phyloP scores from a whole-genome alignment of 1,140 invertebrate genomes.

The Rhopalosiphum padi region DNA sequence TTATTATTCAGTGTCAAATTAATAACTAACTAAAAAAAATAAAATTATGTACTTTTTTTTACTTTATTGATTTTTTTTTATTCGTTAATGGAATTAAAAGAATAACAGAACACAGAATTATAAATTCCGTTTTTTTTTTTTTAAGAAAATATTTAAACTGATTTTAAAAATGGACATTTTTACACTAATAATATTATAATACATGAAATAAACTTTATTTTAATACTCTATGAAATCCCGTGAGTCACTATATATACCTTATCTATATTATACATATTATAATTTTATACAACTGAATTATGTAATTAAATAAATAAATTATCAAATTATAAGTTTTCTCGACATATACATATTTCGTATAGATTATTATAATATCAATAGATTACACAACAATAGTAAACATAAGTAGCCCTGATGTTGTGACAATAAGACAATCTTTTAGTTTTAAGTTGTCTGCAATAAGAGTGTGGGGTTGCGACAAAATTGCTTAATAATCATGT shows the following conservation, averaged over 20 bases:
- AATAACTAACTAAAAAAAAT: background rate
- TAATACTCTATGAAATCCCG: background rate
- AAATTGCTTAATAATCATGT: constrained; percentile 21
- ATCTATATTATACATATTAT: background rate
- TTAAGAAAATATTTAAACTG: too few relatives aligned
- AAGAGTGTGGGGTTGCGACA: background rate
- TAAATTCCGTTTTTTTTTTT: background rate
- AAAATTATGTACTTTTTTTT: background rate
- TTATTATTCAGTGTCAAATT: constrained; percentile 4
- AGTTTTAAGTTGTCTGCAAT: background rate
- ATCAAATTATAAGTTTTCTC: background rate
- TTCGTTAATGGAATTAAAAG: background rate
- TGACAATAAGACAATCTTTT: background rate
- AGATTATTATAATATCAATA: background rate
- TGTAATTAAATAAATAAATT: background rate
- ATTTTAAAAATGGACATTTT: too few relatives aligned
- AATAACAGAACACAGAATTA: background rate
- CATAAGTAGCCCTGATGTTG: background rate
- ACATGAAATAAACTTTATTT: background rate
- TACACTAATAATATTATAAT: background rate
- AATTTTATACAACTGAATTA: background rate
- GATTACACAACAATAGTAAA: background rate
- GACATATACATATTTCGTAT: background rate
- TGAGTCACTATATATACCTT: too few relatives aligned
- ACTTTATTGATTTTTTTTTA: background rate